Evolutionary conservation across 2,113 vertebrate species (phyloP), one percentile per base, ranked within the genome.

Genomic region (Prochilodus magdalenae): DNA sequence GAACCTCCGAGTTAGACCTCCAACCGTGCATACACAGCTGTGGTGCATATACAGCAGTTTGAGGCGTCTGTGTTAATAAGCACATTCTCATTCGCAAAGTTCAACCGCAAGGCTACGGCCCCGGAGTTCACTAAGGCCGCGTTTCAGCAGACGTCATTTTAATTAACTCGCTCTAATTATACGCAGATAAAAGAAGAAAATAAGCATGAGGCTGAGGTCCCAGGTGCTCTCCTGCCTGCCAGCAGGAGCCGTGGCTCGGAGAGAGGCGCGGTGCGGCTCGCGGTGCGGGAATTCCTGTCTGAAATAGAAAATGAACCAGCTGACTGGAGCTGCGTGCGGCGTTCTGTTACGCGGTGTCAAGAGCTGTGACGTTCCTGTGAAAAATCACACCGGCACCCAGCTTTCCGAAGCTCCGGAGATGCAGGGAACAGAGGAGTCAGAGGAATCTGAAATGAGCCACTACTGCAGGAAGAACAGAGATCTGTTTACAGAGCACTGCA

Each of bases 281-380:
- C 12, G 51, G 40, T 60, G 73, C 10, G 24, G 44, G 74, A 76
- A 76, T 76, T 63, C 74, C 74, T 36, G 74, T 65, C 59, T 18
- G 57, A 76, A 76, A 76, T 63, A 76, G 74, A 76, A 76, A 76
- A 62, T 40, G 6, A 33, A 63, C 22, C 74, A 76, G 74, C 74
- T 76, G 74, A 76, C 74, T 27, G 59, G 10, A 20, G 44, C 60
- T 18, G 74, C 57, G 22, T 63, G 24, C 36, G 44, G 47, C 44
- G 57, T 49, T 73, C 44, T 24, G 59, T 36, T 22, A 33, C 55
- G 29, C 26, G n/a, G 70, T 29, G 79, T 59, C 29, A 57, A 18
- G 51, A 10, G 51, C 72, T 30, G 20, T 30, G 27, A 22, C 62
- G 26, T 65, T 65, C 29, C 62, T 27, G 26, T 65, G 62, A 65